These are phyloP conservation scores for Microtus californicus DNA, from an alignment of 2,797 vertebrate species.

Conservation along the genomic window DNA sequence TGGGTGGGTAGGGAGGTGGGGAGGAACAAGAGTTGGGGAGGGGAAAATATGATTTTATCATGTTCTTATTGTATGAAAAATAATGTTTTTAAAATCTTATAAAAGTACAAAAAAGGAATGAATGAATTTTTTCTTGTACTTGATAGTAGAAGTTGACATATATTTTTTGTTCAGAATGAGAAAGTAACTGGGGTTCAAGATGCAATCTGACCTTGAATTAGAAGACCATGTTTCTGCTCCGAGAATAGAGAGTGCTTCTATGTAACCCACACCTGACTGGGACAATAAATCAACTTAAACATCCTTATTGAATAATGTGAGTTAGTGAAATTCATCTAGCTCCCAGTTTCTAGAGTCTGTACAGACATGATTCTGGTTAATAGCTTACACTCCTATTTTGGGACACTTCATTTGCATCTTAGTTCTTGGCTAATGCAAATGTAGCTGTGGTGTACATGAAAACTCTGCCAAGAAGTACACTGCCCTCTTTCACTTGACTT, in stretches of 20 bases:
- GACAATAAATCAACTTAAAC: slow-evolving; percentile 18
- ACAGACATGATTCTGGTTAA: slow-evolving; percentile 41
- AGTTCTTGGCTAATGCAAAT: slow-evolving; percentile 25
- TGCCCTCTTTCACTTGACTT: neutral
- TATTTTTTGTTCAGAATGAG: neutral
- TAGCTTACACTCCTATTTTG: slow-evolving; percentile 24
- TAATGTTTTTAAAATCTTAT: neutral
- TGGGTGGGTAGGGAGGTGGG: neutral
- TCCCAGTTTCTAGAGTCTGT: neutral
- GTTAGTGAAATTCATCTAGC: slow-evolving; percentile 7
- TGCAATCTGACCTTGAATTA: slow-evolving; percentile 1
- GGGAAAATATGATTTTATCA: neutral
- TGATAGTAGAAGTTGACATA: neutral
- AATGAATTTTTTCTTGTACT: neutral
- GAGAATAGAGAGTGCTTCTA: neutral
- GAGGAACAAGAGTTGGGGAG: neutral
- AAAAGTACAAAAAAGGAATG: neutral
- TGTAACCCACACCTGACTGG: neutral
- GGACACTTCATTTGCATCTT: slow-evolving; percentile 18
- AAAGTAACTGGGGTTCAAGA: neutral
- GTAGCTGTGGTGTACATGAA: neutral
- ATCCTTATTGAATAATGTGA: slow-evolving; percentile 34
- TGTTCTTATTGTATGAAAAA: neutral
- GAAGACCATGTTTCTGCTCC: neutral
- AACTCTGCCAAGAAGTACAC: neutral